Evolutionary conservation across 1,140 invertebrate species (phyloP).

Genomic region (Sycobia sp.): DNA sequence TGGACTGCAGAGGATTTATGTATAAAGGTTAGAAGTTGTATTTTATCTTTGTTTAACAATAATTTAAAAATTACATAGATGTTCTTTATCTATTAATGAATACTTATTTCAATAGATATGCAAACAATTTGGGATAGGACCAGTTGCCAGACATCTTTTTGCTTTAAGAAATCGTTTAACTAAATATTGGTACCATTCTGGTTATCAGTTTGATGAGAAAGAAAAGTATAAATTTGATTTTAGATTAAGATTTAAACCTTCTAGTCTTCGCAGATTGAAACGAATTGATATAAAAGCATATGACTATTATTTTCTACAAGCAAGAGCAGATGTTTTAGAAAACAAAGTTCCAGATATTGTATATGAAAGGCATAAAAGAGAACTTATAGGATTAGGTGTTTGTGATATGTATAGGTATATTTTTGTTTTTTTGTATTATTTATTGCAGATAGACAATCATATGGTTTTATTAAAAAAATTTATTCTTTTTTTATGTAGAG

Average conservation of each 20-base stretch:
- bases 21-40: conserved; percentile 54
- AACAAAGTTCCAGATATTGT: conserved; percentile 78
- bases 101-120: conserved; percentile 61
- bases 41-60: conserved; percentile 3
- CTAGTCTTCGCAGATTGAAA: conserved; percentile 68
- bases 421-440: conserved; percentile 7
- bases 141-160: conserved; percentile 78
- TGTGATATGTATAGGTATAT: conserved; percentile 77
- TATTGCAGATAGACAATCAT: too few relatives aligned
- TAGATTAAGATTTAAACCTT: conserved; percentile 77
- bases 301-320: conserved; percentile 86
- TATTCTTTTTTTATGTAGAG: conserved; percentile 55
- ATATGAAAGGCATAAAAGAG: conserved; percentile 74
- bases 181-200: conserved; percentile 69
- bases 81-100: not conserved
- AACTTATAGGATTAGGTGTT: conserved; percentile 80
- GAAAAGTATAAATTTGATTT: conserved; percentile 70
- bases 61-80: too few relatives aligned
- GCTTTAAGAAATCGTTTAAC: conserved; percentile 68
- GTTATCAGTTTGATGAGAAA: conserved; percentile 60
- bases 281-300: conserved; percentile 75
- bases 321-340: conserved; percentile 76
- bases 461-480: not conserved
- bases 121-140: conserved; percentile 72
- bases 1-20: conserved; percentile 73